phyloP scores from a whole-genome alignment of 2,888 invertebrate species.

The Melieria crassipennis region DNA sequence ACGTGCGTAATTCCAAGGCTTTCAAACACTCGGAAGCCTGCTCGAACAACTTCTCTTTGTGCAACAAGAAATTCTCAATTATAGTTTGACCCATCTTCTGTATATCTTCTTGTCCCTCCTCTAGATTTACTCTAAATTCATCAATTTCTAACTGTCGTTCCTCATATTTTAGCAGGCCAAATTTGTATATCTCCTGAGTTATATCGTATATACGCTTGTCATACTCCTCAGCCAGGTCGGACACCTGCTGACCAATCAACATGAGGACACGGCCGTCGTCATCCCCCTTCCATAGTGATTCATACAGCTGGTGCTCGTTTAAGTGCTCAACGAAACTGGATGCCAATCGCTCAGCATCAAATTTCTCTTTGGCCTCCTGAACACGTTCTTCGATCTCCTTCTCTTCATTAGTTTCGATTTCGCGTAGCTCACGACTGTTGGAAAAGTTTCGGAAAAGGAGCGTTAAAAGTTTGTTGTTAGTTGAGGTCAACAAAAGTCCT shows the following conservation, averaged over 20 bases:
- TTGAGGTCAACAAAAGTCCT: no score
- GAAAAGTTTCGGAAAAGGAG: no score
- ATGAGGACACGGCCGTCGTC: conserved; percentile 68
- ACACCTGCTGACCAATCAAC: conserved; percentile 72
- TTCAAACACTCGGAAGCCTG: conserved; percentile 47
- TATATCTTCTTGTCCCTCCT: conserved; percentile 71
- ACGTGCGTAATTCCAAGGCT: conserved; percentile 45
- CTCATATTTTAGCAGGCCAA: conserved; percentile 74
- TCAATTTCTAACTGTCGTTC: conserved; percentile 73
- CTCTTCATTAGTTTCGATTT: conserved; percentile 70
- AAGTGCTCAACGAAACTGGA: conserved; percentile 81
- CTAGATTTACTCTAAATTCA: conserved; percentile 71
- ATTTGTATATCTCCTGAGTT: conserved; percentile 72
- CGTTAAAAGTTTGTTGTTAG: no score
- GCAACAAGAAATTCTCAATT: conserved; percentile 66
- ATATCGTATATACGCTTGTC: conserved; percentile 65
- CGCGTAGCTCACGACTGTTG: conserved; percentile 61
- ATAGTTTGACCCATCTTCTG: conserved; percentile 71
- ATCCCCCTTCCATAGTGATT: conserved; percentile 77
- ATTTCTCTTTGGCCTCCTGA: conserved; percentile 67
- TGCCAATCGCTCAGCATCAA: conserved; percentile 72
- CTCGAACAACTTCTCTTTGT: conserved; percentile 65
- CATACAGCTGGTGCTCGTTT: conserved; percentile 75
- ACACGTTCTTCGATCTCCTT: conserved; percentile 70
- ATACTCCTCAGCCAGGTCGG: conserved; percentile 70